Percentiles rank a stretch among this genome's conserved stretches.
Evolutionary conservation across 2,888 invertebrate genomes (phyloP).

Genomic region (Drosophila peninsularis): DNA sequence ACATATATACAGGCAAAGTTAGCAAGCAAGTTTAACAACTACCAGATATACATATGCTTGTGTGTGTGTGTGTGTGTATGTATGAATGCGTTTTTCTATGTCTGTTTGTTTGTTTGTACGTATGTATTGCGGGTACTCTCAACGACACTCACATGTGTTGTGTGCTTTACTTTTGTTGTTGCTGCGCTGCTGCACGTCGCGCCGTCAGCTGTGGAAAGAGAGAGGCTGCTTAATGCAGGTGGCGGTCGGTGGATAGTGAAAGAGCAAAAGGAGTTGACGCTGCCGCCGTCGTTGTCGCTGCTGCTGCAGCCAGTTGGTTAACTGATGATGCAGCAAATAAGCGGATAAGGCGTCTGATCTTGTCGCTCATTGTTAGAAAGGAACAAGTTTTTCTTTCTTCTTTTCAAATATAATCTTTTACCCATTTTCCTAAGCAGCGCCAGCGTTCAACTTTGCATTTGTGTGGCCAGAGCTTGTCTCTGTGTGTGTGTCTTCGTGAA

Average conservation of each 20-base stretch:
- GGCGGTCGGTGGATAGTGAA: conserved; percentile 21
- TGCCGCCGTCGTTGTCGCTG: background rate
- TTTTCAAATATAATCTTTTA: conserved; percentile 28
- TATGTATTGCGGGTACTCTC: conserved; percentile 20
- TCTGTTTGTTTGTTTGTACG: conserved; percentile 38
- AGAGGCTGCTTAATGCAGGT: conserved; percentile 45
- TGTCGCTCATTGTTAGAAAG: conserved; percentile 60
- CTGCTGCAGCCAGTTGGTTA: conserved; percentile 28
- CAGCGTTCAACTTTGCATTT: conserved; percentile 40
- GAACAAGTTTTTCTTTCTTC: conserved; percentile 58
- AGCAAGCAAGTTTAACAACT: conserved; percentile 67
- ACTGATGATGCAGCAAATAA: conserved; percentile 56
- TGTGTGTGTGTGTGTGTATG: background rate
- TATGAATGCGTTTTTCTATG: conserved; percentile 46
- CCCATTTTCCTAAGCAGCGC: conserved; percentile 43
- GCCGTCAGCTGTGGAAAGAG: conserved; percentile 38
- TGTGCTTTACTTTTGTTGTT: too few relatives aligned
- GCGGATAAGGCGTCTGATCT: conserved; percentile 57
- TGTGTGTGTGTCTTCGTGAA: conserved; percentile 9
- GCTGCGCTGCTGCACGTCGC: conserved; percentile 19
- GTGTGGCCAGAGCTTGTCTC: conserved; percentile 10
- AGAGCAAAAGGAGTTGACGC: conserved; percentile 14
- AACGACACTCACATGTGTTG: too few relatives aligned
- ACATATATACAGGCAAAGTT: conserved; percentile 24
- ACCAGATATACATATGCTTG: conserved; percentile 27